Evolutionary conservation across 92 coral and sea anemone genomes (phyloP), one percentile per base, ranked within the genome.

Genomic region (Epizoanthus illoricatus): DNA sequence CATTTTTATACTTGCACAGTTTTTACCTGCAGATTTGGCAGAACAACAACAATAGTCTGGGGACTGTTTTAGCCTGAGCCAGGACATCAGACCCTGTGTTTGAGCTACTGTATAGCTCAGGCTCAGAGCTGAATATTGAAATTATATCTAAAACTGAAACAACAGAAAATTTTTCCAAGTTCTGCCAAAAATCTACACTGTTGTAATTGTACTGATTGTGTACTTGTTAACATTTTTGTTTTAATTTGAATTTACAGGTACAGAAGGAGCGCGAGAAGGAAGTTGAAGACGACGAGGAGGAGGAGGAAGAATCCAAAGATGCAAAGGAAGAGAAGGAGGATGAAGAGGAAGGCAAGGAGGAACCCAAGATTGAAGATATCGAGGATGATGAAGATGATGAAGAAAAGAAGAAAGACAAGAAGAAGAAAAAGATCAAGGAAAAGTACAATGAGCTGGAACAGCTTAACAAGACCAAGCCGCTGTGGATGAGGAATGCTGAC

Each of bases 191-290:
- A n/a, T n/a, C n/a, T n/a, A n/a, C n/a, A n/a, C n/a, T n/a, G n/a
- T n/a, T n/a, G n/a, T n/a, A n/a, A n/a, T n/a, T n/a, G n/a, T n/a
- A n/a, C n/a, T n/a, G n/a, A n/a, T n/a, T n/a, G n/a, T n/a, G n/a
- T n/a, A n/a, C 23, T 80, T 28, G 65, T 19, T 28, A 6, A 20
- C 33, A 0, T 2, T 61, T 55, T 84, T 0, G n/a, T 17, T 83
- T 16, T 33, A 9, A 9, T 47, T 18, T 73, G 13, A 80, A 7
- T 57, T 65, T 75, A 10, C 75, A 97, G 99, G 94, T 91, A 56
- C 97, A 97, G 59, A 97, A 97, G 72, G 99, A 97, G 79, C 92
- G 99, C 12, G 99, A 97, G 69, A 97, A 90, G 88, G 99, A 97
- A 68, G 99, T 97, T 10, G 94, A 97, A 16, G 95, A 91, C 21